Conservation (phyloP, 2,888 invertebrate species). For the Yponomeuta malinellus region DNA sequence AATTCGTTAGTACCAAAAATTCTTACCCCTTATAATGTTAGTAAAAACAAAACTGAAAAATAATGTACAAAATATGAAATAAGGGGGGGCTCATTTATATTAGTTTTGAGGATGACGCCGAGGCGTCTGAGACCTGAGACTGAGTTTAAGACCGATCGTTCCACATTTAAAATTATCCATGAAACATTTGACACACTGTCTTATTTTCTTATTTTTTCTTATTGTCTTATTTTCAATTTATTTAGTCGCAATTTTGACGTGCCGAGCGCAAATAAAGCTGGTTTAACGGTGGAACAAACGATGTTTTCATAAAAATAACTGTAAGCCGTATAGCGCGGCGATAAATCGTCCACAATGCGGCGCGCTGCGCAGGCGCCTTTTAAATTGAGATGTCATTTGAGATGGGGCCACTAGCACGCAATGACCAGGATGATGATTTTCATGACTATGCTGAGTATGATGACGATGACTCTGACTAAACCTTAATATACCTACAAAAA, state of each 20-base stretch:
- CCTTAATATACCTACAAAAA: no score
- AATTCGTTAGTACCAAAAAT: no score
- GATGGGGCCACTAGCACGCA: conserved; percentile 21
- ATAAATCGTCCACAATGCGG: conserved; percentile 32
- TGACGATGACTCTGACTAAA: neutral
- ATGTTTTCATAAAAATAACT: conserved; percentile 31
- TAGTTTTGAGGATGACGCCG: no score
- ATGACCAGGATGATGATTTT: neutral
- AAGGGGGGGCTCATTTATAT: no score
- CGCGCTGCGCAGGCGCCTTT: conserved; percentile 29
- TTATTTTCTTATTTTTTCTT: no score
- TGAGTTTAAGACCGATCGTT: neutral
- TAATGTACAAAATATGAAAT: no score
- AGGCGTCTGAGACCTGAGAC: no score
- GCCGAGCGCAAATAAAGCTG: conserved; percentile 20
- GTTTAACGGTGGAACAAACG: conserved; percentile 22
- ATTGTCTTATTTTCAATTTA: neutral
- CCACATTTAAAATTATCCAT: neutral
- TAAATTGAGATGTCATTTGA: conserved; percentile 23
- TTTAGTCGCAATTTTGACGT: conserved; percentile 5
- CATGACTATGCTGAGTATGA: neutral
- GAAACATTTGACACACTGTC: neutral
- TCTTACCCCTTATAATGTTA: no score
- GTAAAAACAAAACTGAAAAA: no score
- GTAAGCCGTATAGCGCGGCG: conserved; percentile 26